Percentiles rank a stretch among this genome's conserved stretches.
Conservation (phyloP, 2,113 vertebrate species). For the Grus americana region DNA sequence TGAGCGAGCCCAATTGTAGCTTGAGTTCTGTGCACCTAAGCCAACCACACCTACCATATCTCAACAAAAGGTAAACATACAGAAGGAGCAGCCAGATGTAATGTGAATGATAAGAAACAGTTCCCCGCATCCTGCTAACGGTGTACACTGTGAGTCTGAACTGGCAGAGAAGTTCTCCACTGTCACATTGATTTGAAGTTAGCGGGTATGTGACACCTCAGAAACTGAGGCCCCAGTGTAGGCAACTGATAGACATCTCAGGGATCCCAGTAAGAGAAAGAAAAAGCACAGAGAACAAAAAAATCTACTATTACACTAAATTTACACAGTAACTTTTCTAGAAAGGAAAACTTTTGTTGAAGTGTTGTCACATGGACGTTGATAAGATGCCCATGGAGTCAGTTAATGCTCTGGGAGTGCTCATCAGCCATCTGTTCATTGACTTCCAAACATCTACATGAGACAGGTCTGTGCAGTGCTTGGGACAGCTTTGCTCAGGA, state of each 20-base stretch:
- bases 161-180: not conserved
- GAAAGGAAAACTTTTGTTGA: not conserved
- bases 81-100: not conserved
- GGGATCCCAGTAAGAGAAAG: not conserved
- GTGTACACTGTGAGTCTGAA: not conserved
- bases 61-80: not conserved
- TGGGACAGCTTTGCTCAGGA: conserved; percentile 4
- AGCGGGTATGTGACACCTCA: not conserved
- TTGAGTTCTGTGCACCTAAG: not conserved
- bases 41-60: not conserved
- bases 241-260: not conserved
- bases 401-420: not conserved
- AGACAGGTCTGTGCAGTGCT: not conserved
- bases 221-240: not conserved
- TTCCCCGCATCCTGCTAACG: not conserved
- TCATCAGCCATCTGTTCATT: conserved; percentile 51
- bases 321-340: not conserved
- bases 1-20: not conserved
- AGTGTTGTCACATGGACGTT: not conserved
- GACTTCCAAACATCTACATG: not conserved
- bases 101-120: not conserved
- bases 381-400: not conserved
- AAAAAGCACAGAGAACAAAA: not conserved
- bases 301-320: not conserved
- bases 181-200: not conserved